These are phyloP conservation scores for Troides aeacus DNA, from an alignment of 2,888 invertebrate species.

Conservation along the genomic window DNA sequence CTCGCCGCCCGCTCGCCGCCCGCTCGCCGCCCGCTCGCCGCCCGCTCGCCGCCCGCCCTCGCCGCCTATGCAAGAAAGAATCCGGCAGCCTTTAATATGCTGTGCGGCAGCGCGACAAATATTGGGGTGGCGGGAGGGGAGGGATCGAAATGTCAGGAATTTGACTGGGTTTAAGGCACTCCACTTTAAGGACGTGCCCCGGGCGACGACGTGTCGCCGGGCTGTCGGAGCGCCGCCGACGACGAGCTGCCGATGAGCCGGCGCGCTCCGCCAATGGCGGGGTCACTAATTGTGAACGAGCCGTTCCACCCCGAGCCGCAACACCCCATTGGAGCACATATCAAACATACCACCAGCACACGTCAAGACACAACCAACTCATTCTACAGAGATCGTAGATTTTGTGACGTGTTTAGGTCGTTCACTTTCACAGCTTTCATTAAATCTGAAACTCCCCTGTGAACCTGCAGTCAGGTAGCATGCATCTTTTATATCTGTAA, in stretches of 20 bases:
- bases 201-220: slow-evolving; percentile 46
- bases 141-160: slow-evolving; percentile 56
- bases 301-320: too few species aligned
- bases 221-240: slow-evolving; percentile 34
- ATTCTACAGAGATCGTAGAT: too few species aligned
- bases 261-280: slow-evolving; percentile 5
- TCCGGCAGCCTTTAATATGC: slow-evolving; percentile 53
- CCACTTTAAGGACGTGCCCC: slow-evolving; percentile 45
- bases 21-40: too few species aligned
- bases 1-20: too few species aligned
- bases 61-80: slow-evolving; percentile 42
- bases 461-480: too few species aligned
- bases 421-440: too few species aligned
- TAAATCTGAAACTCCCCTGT: too few species aligned
- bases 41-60: slow-evolving; percentile 34
- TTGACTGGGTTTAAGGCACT: slow-evolving; percentile 43
- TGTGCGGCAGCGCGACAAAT: slow-evolving; percentile 51
- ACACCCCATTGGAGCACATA: too few species aligned
- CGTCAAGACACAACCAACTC: too few species aligned
- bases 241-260: slow-evolving; percentile 10
- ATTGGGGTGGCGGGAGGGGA: slow-evolving; percentile 40
- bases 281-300: neutral
- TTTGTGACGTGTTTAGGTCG: too few species aligned
- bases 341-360: too few species aligned
- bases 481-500: too few species aligned